phyloP scores from a whole-genome alignment of 2,888 invertebrate genomes.

The Phyto melanocephala region DNA sequence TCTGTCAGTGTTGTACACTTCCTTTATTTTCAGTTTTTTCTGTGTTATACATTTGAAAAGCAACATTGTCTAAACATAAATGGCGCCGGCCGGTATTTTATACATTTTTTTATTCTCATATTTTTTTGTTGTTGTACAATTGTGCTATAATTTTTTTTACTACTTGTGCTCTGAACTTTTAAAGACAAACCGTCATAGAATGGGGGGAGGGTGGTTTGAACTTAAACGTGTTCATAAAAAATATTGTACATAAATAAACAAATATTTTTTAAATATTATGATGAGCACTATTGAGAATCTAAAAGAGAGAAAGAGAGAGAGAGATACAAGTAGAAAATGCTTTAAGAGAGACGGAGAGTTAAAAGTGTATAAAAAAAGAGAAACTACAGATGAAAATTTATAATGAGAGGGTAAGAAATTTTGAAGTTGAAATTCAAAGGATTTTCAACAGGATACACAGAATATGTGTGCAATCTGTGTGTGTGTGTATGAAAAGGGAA shows the following conservation, averaged over 20 bases:
- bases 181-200: neutral
- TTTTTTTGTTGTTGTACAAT: neutral
- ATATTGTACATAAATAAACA: conserved; percentile 62
- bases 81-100: conserved; percentile 58
- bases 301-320: too few species aligned
- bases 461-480: too few species aligned
- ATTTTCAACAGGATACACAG: conserved; percentile 25
- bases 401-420: neutral
- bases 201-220: neutral
- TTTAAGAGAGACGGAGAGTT: neutral
- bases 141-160: conserved; percentile 27
- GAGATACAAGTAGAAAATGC: neutral
- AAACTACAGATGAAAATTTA: neutral
- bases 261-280: too few species aligned
- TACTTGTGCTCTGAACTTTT: conserved; percentile 43
- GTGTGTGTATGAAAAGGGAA: conserved; percentile 2
- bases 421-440: conserved; percentile 8
- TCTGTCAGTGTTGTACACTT: conserved; percentile 15
- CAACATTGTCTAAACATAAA: conserved; percentile 48
- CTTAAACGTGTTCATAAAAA: conserved; percentile 37
- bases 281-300: neutral
- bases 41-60: conserved; percentile 37
- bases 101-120: neutral
- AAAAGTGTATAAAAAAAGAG: neutral
- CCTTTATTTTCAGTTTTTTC: conserved; percentile 11